Evolutionary conservation across 1,140 invertebrate genomes (phyloP), one percentile per base, ranked within the genome.

Genomic region (Nephila pilipes): DNA sequence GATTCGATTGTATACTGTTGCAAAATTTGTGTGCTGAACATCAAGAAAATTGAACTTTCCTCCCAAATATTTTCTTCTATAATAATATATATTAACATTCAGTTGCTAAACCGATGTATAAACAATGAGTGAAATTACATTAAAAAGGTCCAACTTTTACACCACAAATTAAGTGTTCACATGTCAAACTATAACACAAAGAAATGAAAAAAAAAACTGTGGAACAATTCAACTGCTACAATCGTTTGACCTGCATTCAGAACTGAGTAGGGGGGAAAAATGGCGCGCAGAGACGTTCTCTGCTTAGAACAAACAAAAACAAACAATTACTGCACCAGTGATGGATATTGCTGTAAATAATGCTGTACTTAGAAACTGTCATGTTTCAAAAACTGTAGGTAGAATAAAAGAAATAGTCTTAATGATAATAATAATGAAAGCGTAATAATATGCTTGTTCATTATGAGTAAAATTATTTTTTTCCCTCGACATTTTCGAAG

Each of bases 361-460:
- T 36, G 29, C 65, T 18, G 5, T 29, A 20, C 29, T 75, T 36
- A 16, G 65, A 46, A 75, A 36, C 65, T 75, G 65, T 36, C 65
- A 75, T 16, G 65, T 18, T 12, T 75, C 65, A 75, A 29, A 29
- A 75, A 75, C 29, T 29, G 29, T 16, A 1, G 32, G 14, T 5
- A 32, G 2, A 29, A 32, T 55, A 83, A 83, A 83, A 57, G 46
- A 55, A 83, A 54, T 57, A 38, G n/a, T 25, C 38, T 32, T 83
- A 55, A 83, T 83, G 54, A 83, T 83, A 55, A 83, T 57, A 83
- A 83, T 83, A 57, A 57, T 57, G 54, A 55, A 55, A 25, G 3
- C 79, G 12, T 83, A 55, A 83, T 83, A 57, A 83, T 83, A 83
- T 25, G 3, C 38, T 57, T 83, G 10, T n/a, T 83, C 80, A 83